Conservation (phyloP, 2,113 vertebrate genomes). For the Calyptommatus sinebrachiatus region DNA sequence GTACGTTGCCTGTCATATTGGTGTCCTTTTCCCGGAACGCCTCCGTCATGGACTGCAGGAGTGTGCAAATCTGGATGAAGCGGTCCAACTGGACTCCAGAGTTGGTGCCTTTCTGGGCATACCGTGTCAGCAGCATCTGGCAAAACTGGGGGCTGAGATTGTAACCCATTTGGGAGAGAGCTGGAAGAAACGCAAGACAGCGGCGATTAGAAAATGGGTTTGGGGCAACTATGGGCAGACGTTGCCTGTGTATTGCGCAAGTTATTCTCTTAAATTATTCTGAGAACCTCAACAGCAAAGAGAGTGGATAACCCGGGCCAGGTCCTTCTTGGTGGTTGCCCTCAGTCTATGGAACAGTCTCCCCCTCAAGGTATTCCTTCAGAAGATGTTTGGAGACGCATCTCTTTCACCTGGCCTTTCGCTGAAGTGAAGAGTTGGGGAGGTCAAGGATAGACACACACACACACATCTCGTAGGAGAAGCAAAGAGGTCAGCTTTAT, state of each 20-base stretch:
- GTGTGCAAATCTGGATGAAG: conserved; percentile 94
- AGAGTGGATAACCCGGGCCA: too few relatives aligned
- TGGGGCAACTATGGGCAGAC: fast-evolving
- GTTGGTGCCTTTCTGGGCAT: conserved; percentile 43
- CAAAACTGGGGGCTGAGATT: conserved; percentile 93
- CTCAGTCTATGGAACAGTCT: too few relatives aligned
- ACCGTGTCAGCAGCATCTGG: conserved; percentile 80
- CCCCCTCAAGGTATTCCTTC: too few relatives aligned
- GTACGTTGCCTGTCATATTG: conserved; percentile 73
- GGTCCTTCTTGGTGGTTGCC: too few relatives aligned
- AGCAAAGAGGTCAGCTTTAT: too few relatives aligned
- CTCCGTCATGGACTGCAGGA: conserved; percentile 88
- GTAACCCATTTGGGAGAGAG: conserved; percentile 93
- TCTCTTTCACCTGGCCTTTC: too few relatives aligned
- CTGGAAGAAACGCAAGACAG: conserved; percentile 59
- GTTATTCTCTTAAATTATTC: not conserved
- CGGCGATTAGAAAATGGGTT: fast-evolving
- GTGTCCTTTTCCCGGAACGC: conserved; percentile 90
- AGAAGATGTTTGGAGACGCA: too few relatives aligned
- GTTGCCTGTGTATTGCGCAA: not conserved
- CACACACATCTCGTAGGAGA: too few relatives aligned
- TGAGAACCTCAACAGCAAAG: too few relatives aligned
- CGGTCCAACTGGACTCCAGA: conserved; percentile 87
- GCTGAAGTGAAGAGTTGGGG: too few relatives aligned
- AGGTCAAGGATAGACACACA: too few relatives aligned